Evolutionary conservation across 2,797 vertebrate species (phyloP).

Genomic region (Acipenser ruthenus): DNA sequence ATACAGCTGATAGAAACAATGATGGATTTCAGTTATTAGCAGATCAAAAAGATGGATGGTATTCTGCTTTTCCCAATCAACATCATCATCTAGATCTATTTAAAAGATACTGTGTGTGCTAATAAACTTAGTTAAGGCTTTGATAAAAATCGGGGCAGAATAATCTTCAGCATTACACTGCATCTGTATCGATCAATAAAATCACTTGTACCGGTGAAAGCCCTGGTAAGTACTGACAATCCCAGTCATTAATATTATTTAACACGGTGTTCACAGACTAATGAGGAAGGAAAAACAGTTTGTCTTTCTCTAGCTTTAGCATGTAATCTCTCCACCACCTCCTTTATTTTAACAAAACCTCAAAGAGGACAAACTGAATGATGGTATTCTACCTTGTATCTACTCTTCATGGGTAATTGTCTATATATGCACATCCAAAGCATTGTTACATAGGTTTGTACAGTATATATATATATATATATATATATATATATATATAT

Average conservation of each 20-base stretch:
- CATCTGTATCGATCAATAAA: constrained; percentile 85
- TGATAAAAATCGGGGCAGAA: constrained; percentile 88
- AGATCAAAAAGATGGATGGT: constrained; percentile 97
- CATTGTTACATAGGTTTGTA: no score
- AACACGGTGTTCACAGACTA: constrained; percentile 82
- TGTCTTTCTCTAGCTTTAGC: constrained; percentile 40
- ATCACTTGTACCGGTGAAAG: constrained; percentile 83
- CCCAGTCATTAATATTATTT: constrained; percentile 98
- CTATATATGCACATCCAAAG: no score
- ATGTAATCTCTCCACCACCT: neutral
- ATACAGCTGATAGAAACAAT: constrained; percentile 65
- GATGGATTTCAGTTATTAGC: constrained; percentile 99
- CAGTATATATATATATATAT: no score
- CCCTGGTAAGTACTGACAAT: constrained; percentile 86
- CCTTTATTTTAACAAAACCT: neutral
- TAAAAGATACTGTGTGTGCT: constrained; percentile 85
- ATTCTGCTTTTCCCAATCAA: constrained; percentile 88
- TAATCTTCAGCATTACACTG: constrained; percentile 75
- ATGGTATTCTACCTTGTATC: neutral
- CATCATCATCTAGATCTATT: constrained; percentile 99
- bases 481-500: no score
- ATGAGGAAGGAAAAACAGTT: constrained; percentile 86
- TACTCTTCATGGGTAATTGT: neutral
- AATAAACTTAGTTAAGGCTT: constrained; percentile 96
- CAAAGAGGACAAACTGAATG: neutral